phyloP scores from a whole-genome alignment of 2,888 invertebrate genomes.

The Drosophila macrospina region DNA sequence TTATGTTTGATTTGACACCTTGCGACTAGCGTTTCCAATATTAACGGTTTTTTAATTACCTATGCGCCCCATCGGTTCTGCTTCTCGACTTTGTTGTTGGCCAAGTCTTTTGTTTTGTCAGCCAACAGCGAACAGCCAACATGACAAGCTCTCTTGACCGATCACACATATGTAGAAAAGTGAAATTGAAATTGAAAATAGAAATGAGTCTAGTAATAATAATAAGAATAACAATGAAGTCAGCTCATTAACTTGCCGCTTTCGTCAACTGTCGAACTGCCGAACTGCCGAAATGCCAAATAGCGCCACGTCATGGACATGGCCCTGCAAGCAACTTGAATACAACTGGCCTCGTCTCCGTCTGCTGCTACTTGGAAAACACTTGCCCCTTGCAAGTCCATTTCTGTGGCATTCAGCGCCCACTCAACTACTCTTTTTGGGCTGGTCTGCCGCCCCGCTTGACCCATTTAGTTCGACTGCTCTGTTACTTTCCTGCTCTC shows the following conservation, averaged over 20 bases:
- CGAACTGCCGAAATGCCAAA: constrained; percentile 70
- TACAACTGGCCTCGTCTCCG: neutral
- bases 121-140: constrained; percentile 42
- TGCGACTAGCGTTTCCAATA: constrained; percentile 71
- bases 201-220: constrained; percentile 61
- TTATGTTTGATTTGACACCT: constrained; percentile 82
- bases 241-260: constrained; percentile 81
- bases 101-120: constrained; percentile 40
- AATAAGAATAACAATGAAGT: constrained; percentile 74
- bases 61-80: constrained; percentile 55
- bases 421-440: constrained; percentile 57
- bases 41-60: constrained; percentile 81
- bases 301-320: constrained; percentile 73
- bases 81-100: constrained; percentile 63
- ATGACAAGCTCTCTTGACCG: constrained; percentile 54
- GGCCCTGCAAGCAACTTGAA: constrained; percentile 52
- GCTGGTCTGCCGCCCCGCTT: constrained; percentile 71
- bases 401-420: constrained; percentile 69
- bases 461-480: constrained; percentile 67
- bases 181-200: constrained; percentile 80
- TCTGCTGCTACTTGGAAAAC: constrained; percentile 45
- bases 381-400: constrained; percentile 60
- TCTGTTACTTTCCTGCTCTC: constrained; percentile 45
- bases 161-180: constrained; percentile 59
- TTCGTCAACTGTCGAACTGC: constrained; percentile 72